Percentiles rank a stretch among this genome's conserved stretches.
Evolutionary conservation across 1,140 invertebrate genomes (phyloP).

Genomic region (Drosophila ogumai): DNA sequence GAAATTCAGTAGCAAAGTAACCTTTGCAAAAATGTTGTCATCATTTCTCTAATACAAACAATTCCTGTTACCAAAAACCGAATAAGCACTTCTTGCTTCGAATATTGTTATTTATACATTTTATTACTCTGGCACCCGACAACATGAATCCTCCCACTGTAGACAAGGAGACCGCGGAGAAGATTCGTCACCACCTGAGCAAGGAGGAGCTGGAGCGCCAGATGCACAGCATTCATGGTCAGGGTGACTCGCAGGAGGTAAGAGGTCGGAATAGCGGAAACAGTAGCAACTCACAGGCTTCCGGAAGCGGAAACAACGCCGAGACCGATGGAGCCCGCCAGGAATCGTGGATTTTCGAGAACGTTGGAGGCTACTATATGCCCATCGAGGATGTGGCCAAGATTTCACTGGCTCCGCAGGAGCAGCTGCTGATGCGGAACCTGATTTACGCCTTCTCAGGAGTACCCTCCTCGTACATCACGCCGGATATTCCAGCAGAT

Average conservation of each 20-base stretch:
- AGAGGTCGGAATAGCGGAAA: not conserved
- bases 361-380: constrained; percentile 61
- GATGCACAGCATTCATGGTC: constrained; percentile 16
- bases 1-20: not conserved
- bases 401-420: constrained; percentile 39
- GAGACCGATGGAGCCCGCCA: not conserved
- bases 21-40: not conserved
- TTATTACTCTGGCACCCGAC: not conserved
- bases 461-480: constrained; percentile 57
- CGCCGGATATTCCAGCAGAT: constrained; percentile 35
- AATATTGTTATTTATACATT: constrained; percentile 22
- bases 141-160: constrained; percentile 29
- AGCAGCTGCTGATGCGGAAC: constrained; percentile 56
- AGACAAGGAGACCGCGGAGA: constrained; percentile 17
- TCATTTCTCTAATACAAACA: not conserved
- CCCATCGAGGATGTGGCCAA: constrained; percentile 54
- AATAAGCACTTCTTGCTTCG: not conserved
- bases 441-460: constrained; percentile 71
- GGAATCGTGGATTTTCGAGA: constrained; percentile 58
- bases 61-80: not conserved
- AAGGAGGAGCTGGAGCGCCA: constrained; percentile 32
- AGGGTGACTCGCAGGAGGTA: not conserved
- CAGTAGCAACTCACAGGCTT: not conserved
- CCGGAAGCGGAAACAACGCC: not conserved
- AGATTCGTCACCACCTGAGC: constrained; percentile 25